Base-by-base conservation (phyloP, 2,888 invertebrate genomes). In the Nephrotoma guestfalica region DNA sequence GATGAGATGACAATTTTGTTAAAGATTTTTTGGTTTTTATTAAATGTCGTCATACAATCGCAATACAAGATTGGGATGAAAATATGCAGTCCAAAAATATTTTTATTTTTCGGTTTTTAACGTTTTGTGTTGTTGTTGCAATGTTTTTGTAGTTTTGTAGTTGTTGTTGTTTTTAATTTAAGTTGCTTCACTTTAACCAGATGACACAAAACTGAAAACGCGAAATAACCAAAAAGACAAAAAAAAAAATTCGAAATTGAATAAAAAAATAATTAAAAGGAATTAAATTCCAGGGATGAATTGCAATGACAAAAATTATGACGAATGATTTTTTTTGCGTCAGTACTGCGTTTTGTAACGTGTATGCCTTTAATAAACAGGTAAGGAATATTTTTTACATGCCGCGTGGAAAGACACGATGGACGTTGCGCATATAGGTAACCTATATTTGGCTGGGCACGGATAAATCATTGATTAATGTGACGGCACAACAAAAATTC, bases 211-310 rank as follows among this genome's bases (percentile, higher is more conserved):
- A 41, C 83, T 41, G n/a, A 83, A 83, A 83, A 40, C 83, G 18
- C 41, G 15, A 84, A 41, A 41, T 42, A 71, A 84, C 42, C 41
- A 84, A 42, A 84, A 40, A 83, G 41, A 83, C 41, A 83, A 83
- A 41, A 84, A 71, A 71, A 83, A 41, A 84, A 71, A 71, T 71
- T 9, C 18, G 84, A 84, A 84, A 84, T 84, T 84, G 41, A 71
- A 84, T 84, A 84, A 84, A 42, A 84, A 84, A 84, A 84, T 84
- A 84, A 84, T 84, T 84, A 84, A 84, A 84, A 84, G 13, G 41
- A 84, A 84, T 84, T 84, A 84, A 84, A 84, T 84, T 84, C 84
- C 84, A 84, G 84, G 42, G 84, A 84, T 84, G 84, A 41, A 84
- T 84, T 84, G 41, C 15, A 41, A 41, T 84, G 84, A 84, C 84